Conservation (phyloP, 2,888 invertebrate species). For the Drosophila kuntzei region DNA sequence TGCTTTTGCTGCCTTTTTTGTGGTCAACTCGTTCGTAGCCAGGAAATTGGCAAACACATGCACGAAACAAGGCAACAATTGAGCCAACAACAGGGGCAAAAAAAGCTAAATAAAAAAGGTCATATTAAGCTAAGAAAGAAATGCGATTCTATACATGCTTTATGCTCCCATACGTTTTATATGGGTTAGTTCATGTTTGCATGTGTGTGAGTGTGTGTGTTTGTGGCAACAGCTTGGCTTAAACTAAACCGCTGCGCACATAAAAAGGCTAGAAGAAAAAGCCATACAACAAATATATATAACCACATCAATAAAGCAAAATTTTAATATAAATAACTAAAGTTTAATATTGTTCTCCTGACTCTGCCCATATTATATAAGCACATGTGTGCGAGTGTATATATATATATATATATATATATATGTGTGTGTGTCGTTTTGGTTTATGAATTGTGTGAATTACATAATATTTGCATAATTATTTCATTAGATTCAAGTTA, state of each 20-base stretch:
- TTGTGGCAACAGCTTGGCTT: constrained; percentile 63
- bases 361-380: constrained; percentile 8
- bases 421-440: too few relatives aligned
- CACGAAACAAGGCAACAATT: constrained; percentile 52
- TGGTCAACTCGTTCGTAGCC: constrained; percentile 77
- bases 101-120: constrained; percentile 72
- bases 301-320: constrained; percentile 77
- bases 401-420: too few relatives aligned
- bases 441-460: constrained; percentile 31
- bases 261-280: constrained; percentile 42
- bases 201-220: constrained; percentile 11
- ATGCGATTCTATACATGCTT: constrained; percentile 51
- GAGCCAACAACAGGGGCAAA: constrained; percentile 30
- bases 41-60: constrained; percentile 78
- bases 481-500: constrained; percentile 35
- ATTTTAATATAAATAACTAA: constrained; percentile 78
- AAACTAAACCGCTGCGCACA: constrained; percentile 57
- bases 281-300: constrained; percentile 42
- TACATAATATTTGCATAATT: constrained; percentile 45
- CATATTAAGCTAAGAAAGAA: constrained; percentile 62
- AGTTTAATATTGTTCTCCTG: constrained; percentile 63
- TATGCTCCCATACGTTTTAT: constrained; percentile 29
- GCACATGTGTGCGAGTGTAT: not conserved
- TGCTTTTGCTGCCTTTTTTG: constrained; percentile 60
- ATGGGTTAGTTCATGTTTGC: constrained; percentile 34